Percentiles rank a stretch among this genome's conserved stretches.
Evolutionary conservation across 2,797 vertebrate species (phyloP).

Genomic region (Sparidentex hasta): DNA sequence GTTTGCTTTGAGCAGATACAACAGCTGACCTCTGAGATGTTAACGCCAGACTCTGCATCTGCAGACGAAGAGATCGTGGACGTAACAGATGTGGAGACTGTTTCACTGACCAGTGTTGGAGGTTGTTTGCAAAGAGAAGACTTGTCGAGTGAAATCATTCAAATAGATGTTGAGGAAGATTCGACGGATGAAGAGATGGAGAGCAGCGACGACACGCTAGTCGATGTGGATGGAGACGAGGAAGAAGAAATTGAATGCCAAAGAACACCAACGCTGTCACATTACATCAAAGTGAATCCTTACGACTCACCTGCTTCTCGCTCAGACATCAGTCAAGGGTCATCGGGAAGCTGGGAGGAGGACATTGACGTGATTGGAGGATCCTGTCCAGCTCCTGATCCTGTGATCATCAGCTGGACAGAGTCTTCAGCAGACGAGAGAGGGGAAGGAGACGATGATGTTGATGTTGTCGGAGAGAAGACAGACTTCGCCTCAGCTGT

Average conservation of each 20-base stretch:
- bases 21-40: not conserved
- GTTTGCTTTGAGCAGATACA: constrained; percentile 7
- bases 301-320: not conserved
- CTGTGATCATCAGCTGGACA: constrained; percentile 52
- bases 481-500: not conserved
- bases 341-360: constrained; percentile 17
- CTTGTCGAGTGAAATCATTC: not conserved
- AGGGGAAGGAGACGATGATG: constrained; percentile 48
- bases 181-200: constrained; percentile 8
- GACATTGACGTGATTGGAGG: constrained; percentile 67
- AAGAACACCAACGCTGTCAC: not conserved
- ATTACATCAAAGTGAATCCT: not conserved
- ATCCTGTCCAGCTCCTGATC: constrained; percentile 39
- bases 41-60: not conserved
- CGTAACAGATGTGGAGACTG: constrained; percentile 8
- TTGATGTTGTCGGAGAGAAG: constrained; percentile 55
- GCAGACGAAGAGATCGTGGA: not conserved
- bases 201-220: constrained; percentile 16
- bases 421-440: constrained; percentile 43
- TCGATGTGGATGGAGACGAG: constrained; percentile 38
- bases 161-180: not conserved
- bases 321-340: not conserved
- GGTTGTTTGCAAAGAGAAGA: not conserved
- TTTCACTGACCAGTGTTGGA: not conserved
- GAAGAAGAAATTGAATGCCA: constrained; percentile 8